phyloP scores from a whole-genome alignment of 2,888 invertebrate species.

The Cylloceria caligata region DNA sequence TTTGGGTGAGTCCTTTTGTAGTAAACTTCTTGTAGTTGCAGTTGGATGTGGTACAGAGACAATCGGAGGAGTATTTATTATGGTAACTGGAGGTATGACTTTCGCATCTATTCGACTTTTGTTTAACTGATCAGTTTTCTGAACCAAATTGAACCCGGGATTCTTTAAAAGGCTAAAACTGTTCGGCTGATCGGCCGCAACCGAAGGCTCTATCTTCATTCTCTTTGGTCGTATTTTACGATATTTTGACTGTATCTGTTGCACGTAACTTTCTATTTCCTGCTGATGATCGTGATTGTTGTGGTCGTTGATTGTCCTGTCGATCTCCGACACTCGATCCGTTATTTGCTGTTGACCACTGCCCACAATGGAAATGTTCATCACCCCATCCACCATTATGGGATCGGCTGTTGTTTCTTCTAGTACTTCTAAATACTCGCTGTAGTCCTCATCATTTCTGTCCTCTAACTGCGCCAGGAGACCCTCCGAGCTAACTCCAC shows the following conservation, averaged over 20 bases:
- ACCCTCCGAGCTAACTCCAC: conserved; percentile 76
- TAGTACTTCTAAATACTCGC: conserved; percentile 80
- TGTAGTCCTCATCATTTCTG: conserved; percentile 80
- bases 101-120: conserved; percentile 38
- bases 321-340: conserved; percentile 45
- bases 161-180: conserved; percentile 64
- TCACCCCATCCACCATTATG: conserved; percentile 61
- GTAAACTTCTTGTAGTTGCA: conserved; percentile 13
- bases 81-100: conserved; percentile 61
- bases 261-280: conserved; percentile 74
- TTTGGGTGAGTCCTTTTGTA: conserved; percentile 50
- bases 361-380: conserved; percentile 51
- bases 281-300: conserved; percentile 55
- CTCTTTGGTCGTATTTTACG: conserved; percentile 78
- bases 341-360: conserved; percentile 27
- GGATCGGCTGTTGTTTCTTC: conserved; percentile 78
- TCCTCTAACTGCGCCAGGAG: conserved; percentile 82
- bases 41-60: conserved; percentile 18
- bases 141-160: conserved; percentile 27
- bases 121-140: conserved; percentile 42
- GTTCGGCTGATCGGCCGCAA: conserved; percentile 43
- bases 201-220: conserved; percentile 53
- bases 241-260: conserved; percentile 80
- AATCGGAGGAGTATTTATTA: conserved; percentile 58
- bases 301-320: conserved; percentile 18